phyloP scores from a whole-genome alignment of 2,888 invertebrate species.

The Trissoscelio sp. region DNA sequence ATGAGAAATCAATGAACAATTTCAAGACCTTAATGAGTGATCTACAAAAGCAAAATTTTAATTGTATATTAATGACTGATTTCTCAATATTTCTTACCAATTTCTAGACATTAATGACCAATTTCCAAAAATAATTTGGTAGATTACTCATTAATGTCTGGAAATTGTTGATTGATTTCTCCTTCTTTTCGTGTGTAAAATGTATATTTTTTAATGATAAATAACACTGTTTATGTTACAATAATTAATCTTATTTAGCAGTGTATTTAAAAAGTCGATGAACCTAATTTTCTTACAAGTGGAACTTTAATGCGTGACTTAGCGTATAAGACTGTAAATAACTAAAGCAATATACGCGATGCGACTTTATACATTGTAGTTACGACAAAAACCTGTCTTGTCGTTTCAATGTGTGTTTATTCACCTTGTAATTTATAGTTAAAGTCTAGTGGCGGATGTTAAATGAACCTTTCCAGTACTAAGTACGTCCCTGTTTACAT shows the following conservation, averaged over 20 bases:
- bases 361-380: conserved; percentile 45
- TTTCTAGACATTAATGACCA: too few species aligned
- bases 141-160: too few species aligned
- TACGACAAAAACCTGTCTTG: conserved; percentile 55
- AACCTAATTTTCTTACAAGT: conserved; percentile 30
- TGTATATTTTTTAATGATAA: too few species aligned
- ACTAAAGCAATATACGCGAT: conserved; percentile 40
- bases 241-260: not conserved
- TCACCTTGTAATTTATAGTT: conserved; percentile 56
- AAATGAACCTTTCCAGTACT: conserved; percentile 46
- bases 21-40: too few species aligned
- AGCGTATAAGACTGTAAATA: conserved; percentile 46
- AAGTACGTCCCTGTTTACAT: conserved; percentile 41
- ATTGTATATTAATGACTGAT: too few species aligned
- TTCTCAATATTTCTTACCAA: too few species aligned
- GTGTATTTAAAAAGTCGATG: conserved; percentile 6
- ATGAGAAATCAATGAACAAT: too few species aligned
- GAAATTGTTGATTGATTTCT: too few species aligned
- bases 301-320: conserved; percentile 12
- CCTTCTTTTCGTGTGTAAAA: not conserved
- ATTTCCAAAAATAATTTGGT: too few species aligned
- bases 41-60: too few species aligned
- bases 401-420: conserved; percentile 52
- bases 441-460: conserved; percentile 47
- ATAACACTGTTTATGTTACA: too few species aligned